phyloP scores from a whole-genome alignment of 1,140 invertebrate genomes.

The Pissodes strobi region DNA sequence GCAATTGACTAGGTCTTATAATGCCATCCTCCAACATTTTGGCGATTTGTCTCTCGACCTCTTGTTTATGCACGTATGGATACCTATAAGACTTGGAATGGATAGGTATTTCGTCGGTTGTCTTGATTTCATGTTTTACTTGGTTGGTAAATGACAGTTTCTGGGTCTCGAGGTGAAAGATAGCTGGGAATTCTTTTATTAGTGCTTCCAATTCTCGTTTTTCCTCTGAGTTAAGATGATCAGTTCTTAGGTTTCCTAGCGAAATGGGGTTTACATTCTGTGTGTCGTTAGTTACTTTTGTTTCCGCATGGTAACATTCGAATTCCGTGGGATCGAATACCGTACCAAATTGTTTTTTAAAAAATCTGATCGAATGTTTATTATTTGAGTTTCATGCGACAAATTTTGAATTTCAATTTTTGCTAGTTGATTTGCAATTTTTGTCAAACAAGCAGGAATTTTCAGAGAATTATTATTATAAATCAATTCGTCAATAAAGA shows the following conservation, averaged over 20 bases:
- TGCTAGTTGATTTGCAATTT: too few relatives aligned
- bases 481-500: neutral
- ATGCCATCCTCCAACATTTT: constrained; percentile 38
- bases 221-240: constrained; percentile 41
- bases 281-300: too few relatives aligned
- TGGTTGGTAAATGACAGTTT: constrained; percentile 27
- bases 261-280: too few relatives aligned
- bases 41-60: too few relatives aligned
- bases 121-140: constrained; percentile 44
- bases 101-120: too few relatives aligned
- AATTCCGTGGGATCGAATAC: neutral
- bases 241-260: too few relatives aligned
- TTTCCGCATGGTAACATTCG: neutral
- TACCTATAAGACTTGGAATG: constrained; percentile 50
- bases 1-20: too few relatives aligned
- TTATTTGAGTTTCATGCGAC: neutral
- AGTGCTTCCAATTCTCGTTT: constrained; percentile 20
- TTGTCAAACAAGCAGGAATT: too few relatives aligned
- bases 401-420: constrained; percentile 2
- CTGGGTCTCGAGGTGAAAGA: constrained; percentile 20
- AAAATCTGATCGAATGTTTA: too few relatives aligned
- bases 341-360: too few relatives aligned
- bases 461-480: too few relatives aligned
- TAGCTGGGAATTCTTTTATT: constrained; percentile 25
- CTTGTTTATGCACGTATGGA: too few relatives aligned